Conservation (phyloP, 2,113 vertebrate species). For the Nothocercus nigrocapillus region DNA sequence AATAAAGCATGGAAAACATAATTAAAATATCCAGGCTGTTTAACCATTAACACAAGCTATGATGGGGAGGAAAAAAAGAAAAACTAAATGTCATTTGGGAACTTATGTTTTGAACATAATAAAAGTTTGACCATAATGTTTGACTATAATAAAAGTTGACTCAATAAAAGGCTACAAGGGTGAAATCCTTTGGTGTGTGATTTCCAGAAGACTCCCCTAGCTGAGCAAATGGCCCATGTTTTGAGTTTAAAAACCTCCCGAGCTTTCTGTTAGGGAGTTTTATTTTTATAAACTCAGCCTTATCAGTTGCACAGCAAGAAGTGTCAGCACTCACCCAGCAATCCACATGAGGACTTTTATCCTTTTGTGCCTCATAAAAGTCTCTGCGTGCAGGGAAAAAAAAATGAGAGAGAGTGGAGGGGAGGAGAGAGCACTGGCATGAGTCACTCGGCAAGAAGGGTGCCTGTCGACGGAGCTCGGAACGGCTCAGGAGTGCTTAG, state of each 20-base stretch:
- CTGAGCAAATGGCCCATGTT: background rate
- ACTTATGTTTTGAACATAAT: background rate
- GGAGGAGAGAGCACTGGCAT: background rate
- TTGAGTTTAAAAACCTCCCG: background rate
- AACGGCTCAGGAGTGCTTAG: background rate
- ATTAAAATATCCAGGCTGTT: background rate
- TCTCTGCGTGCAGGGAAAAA: background rate
- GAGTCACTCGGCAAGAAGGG: background rate
- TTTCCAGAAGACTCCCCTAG: slow-evolving; percentile 8
- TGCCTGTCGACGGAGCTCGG: background rate
- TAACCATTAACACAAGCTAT: background rate
- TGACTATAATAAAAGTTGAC: background rate
- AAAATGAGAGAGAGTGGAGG: background rate
- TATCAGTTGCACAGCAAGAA: slow-evolving; percentile 1
- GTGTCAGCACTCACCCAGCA: slow-evolving; percentile 8
- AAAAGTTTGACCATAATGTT: background rate
- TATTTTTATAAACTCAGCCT: slow-evolving; percentile 6
- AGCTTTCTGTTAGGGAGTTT: background rate
- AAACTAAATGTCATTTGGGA: background rate
- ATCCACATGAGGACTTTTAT: slow-evolving; percentile 3
- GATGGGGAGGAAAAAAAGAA: background rate
- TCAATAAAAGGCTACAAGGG: background rate
- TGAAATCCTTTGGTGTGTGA: background rate
- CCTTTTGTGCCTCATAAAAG: slow-evolving; percentile 8
- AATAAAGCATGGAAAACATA: background rate